phyloP scores from a whole-genome alignment of 53 echinoderm and acorn worm genomes.

The Hippasteria phrygiana region DNA sequence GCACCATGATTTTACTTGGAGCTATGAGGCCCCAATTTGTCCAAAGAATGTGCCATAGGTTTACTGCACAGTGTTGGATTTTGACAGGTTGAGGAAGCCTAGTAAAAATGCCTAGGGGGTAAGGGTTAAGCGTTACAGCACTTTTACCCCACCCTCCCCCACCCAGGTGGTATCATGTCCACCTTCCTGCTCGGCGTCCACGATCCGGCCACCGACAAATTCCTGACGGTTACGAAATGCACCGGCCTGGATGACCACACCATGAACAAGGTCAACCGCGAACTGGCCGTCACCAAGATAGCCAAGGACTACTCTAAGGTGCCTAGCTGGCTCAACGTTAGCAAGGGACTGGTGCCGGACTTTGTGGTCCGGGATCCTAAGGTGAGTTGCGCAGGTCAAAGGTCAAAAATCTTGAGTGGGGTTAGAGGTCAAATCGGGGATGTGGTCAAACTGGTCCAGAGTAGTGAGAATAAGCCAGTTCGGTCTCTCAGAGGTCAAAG shows the following conservation, averaged over 20 bases:
- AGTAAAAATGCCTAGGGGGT: no score
- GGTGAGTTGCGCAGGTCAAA: slow-evolving; percentile 62
- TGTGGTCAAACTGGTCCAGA: neutral
- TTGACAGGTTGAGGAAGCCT: no score
- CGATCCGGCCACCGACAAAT: slow-evolving; percentile 75
- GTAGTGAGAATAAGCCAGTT: no score
- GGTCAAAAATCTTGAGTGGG: neutral
- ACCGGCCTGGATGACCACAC: slow-evolving; percentile 95
- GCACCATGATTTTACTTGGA: no score
- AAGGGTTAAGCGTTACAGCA: no score
- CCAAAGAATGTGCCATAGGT: no score
- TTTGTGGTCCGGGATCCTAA: slow-evolving; percentile 96
- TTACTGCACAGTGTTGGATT: no score
- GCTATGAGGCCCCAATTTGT: no score
- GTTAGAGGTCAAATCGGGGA: neutral
- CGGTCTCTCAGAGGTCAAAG: no score
- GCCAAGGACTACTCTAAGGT: slow-evolving; percentile 83
- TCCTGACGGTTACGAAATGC: slow-evolving; percentile 96
- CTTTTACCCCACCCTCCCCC: neutral
- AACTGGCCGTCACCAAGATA: slow-evolving; percentile 89
- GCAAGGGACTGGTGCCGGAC: slow-evolving; percentile 86
- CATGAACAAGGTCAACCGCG: slow-evolving; percentile 82
- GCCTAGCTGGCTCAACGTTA: slow-evolving; percentile 88
- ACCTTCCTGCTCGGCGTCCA: slow-evolving; percentile 93
- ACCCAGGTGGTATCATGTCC: slow-evolving; percentile 96